Base-by-base conservation (phyloP, 2,888 invertebrate species). In the Eupithecia insigniata region DNA sequence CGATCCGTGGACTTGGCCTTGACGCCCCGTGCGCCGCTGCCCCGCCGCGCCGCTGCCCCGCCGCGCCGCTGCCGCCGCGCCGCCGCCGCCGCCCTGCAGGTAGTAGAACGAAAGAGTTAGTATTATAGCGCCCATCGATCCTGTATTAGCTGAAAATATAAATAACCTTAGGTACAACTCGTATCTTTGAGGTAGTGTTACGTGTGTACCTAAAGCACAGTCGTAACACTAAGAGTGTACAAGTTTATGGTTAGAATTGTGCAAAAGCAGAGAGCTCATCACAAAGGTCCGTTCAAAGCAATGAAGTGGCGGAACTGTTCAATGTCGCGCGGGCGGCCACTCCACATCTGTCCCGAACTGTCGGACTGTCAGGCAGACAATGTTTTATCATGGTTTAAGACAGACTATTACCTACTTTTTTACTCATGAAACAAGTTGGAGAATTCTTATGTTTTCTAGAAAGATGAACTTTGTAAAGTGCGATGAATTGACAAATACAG, bases 281-380 rank as follows among this genome's bases (percentile, higher is more conserved):
- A 30, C 61, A 28, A 30, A 61, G 61, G 61, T 62, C 22, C 10
- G 12, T 62, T 62, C 34, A 32, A 28, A 32, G 30, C 60, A 30
- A 16, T 34, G 61, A 62, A 61, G 61, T 61, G 61, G 61, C 61
- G 61, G 18, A n/a, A 62, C 61, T 34, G 61, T 32, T 62, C 32
- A 62, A 62, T 62, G 34, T 62, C 34, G 12, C 30, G 34, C 34
- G 36, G 43, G 51, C 51, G 22, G 22, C 22, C 55, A 4, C 55
- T 55, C 26, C 55, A 55, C n/a, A 26, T 26, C 55, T 26, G 55
- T 55, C 55, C 51, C 26, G 26, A 55, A 55, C 55, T 55, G 26
- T 26, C 14, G 55, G 14, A 55, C 55, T 26, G 26, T 26, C 55
- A 55, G 55, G 2, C 55, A 26, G 14, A 55, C 55, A 55, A 26